Evolutionary conservation across 2,888 invertebrate genomes (phyloP).

Genomic region (Enoplolaimus lenunculus): DNA sequence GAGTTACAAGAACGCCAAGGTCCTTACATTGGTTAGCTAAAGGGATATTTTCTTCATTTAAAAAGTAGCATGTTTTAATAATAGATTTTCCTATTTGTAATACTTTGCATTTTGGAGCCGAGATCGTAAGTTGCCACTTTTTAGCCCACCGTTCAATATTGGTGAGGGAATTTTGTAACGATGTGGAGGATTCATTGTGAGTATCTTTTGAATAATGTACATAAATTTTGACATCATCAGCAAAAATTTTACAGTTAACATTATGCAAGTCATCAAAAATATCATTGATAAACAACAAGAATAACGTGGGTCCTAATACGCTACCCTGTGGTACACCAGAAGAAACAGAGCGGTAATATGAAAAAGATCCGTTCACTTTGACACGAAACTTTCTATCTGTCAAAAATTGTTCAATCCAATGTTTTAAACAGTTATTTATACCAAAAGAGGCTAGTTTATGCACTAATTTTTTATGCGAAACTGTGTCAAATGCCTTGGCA

Average conservation of each 20-base stretch:
- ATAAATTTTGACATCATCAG: constrained; percentile 11
- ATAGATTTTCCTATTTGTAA: no score
- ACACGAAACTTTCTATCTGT: not conserved
- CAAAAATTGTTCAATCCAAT: not conserved
- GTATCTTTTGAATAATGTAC: no score
- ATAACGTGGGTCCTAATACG: not conserved
- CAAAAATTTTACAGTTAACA: not conserved
- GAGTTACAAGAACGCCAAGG: constrained; percentile 11
- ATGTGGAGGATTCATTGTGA: not conserved
- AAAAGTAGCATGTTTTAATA: not conserved
- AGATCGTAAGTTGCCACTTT: constrained; percentile 1
- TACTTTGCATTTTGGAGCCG: not conserved
- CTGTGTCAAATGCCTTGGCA: constrained; percentile 10
- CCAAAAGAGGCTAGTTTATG: not conserved
- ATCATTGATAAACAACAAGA: constrained; percentile 11
- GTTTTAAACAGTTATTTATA: not conserved
- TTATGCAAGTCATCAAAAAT: not conserved
- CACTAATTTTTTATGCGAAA: not conserved
- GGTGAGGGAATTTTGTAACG: not conserved
- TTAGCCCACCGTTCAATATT: not conserved
- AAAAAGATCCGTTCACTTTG: not conserved
- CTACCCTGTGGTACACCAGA: constrained; percentile 17
- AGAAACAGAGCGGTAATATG: not conserved
- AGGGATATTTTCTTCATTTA: constrained; percentile 10
- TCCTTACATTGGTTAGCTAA: not conserved